Evolutionary conservation across 2,113 vertebrate species (phyloP), one percentile per base, ranked within the genome.

Genomic region (Spea bombifrons): DNA sequence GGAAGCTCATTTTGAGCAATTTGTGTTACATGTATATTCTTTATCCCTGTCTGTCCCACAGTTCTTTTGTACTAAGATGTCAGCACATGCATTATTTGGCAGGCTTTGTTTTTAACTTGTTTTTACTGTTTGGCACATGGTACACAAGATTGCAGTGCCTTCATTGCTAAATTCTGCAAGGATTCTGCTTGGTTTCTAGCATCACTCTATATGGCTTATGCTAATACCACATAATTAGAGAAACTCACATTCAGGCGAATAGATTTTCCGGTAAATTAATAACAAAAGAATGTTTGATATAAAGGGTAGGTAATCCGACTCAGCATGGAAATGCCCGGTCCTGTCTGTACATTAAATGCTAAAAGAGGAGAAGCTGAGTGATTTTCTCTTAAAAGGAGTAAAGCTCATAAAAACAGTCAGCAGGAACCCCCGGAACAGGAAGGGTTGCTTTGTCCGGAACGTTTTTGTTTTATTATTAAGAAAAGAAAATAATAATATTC

Each of bases 371-470:
- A 87, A 85, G 74, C 75, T 85, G 88, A 88, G 81, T 87, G 75
- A 84, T 90, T 84, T 81, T 30, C 78, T 88, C 83, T 88, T 88
- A 86, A 91, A 90, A 91, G 88, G 83, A 83, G 86, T 81, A 76
- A 7, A n/a, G 69, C 78, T 89, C 83, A 82, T 90, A 83, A 89
- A 90, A 87, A 80, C 85, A 87, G 78, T 9, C 84, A 87, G 86
- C 87, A 87, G 84, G 88, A 89, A 88, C 84, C 86, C 86, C 84
- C 86, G 83, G 88, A 82, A 86, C 83, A 87, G 82, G 82, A 88
- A 90, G 73, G 82, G 82, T 86, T 81, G 61, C 86, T 90, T 89
- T 87, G 85, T 80, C 86, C 83, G 82, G 86, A 88, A 85, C 74
- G 87, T 76, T 89, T 53, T 89, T 90, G 88, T 91, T 84, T n/a